Evolutionary conservation across 2,888 invertebrate genomes (phyloP), one percentile per base, ranked within the genome.

Genomic region (Cataglyphis cursor): DNA sequence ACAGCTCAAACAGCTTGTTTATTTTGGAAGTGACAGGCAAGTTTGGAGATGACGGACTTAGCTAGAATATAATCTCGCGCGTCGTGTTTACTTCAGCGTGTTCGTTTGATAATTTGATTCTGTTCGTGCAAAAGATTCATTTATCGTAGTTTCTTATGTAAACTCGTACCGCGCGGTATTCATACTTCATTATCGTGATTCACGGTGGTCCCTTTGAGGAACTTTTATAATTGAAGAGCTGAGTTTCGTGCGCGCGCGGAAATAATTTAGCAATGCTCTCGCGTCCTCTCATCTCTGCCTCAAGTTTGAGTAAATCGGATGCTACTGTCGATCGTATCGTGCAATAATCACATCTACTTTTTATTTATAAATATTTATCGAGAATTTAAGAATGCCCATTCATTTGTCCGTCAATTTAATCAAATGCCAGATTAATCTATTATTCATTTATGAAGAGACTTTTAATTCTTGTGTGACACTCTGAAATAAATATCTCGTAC

Each of bases 81-180:
- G 31, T 8, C 41, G 15, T 38, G 28, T 76, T 41, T 38, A 57
- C 31, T 59, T 35, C 8, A 10, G 54, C 38, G 18, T 66, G 18
- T 59, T 31, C 4, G 6, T 31, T 21, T 59, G 35, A 44, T 24
- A 70, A 78, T 70, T n/a, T n/a, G 66, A 54, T 54, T 24, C 15
- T 6, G 35, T 18, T 70, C 44, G 59, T 24, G 18, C 35, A 35
- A 48, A 61, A n/a, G 35, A 80, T 18, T 31, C 72, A 8, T 44
- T 78, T 70, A 78, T 57, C 70, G 57, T 41, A 59, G 44, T 59
- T 78, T 18, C 31, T 70, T 78, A 68, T 31, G 76, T 57, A 78
- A 70, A 78, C 59, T 59, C 38, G 59, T 31, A 5, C 15, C 21
- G 24, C 28, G 12, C 38, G 35, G 59, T 44, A 44, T 68, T 41